Percentiles rank a stretch among this genome's conserved stretches.
Evolutionary conservation across 2,888 invertebrate genomes (phyloP).

Genomic region (Drosophila mercatorum): DNA sequence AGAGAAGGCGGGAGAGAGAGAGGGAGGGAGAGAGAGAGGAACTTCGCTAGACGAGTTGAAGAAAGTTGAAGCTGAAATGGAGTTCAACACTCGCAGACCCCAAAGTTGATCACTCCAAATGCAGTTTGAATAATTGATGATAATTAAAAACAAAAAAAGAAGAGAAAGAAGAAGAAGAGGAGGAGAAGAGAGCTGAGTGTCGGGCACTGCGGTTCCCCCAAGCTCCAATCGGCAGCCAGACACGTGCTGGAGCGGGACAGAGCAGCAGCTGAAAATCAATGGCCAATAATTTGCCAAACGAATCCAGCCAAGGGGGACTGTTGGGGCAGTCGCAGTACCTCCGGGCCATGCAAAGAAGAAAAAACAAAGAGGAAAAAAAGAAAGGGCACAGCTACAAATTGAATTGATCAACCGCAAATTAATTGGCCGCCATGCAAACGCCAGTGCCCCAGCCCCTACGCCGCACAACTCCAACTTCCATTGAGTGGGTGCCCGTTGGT

Average conservation of each 20-base stretch:
- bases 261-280: constrained; percentile 68
- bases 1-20: neutral
- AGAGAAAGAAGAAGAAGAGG: neutral
- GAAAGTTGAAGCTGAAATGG: constrained; percentile 17
- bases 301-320: constrained; percentile 58
- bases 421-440: constrained; percentile 82
- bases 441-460: constrained; percentile 38
- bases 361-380: neutral
- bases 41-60: neutral
- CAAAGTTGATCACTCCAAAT: constrained; percentile 84
- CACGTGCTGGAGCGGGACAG: constrained; percentile 27
- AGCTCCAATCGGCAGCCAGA: constrained; percentile 6
- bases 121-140: constrained; percentile 84
- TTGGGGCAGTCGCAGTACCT: constrained; percentile 4
- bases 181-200: constrained; percentile 46
- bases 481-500: constrained; percentile 32
- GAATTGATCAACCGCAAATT: constrained; percentile 85
- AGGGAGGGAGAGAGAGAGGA: neutral
- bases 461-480: constrained; percentile 13
- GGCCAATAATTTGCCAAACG: constrained; percentile 80
- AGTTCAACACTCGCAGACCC: constrained; percentile 68
- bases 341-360: neutral
- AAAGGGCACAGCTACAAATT: constrained; percentile 76
- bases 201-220: constrained; percentile 39
- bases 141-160: constrained; percentile 77